A percentile compares a stretch with the other conserved stretches of the same genome.
These are phyloP conservation scores for Drosophila meridionalis DNA, from an alignment of 2,888 invertebrate species.

Conservation along the genomic window DNA sequence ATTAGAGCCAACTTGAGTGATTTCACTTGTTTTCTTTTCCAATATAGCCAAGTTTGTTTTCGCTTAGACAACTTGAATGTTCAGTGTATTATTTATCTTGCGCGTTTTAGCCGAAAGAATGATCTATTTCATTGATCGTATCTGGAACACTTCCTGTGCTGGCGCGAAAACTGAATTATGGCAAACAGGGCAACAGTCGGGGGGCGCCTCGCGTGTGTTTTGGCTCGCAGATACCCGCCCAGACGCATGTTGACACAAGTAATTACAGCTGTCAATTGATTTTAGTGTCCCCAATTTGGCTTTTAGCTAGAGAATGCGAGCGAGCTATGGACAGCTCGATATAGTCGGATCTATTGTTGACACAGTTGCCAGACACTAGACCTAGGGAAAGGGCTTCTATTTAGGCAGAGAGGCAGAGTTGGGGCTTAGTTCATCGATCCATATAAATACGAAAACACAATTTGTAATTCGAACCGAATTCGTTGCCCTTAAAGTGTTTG, in stretches of 20 bases:
- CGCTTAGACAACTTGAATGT: background rate
- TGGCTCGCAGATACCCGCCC: conserved; percentile 4
- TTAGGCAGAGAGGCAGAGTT: background rate
- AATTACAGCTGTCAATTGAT: conserved; percentile 77
- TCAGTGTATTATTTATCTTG: background rate
- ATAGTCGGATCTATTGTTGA: conserved; percentile 45
- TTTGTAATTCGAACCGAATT: conserved; percentile 58
- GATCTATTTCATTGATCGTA: conserved; percentile 5
- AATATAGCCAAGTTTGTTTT: conserved; percentile 4
- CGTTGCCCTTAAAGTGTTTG: conserved; percentile 47
- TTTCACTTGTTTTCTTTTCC: background rate
- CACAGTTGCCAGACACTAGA: conserved; percentile 61
- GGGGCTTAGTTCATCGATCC: conserved; percentile 14
- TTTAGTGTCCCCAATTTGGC: conserved; percentile 78
- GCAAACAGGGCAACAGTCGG: conserved; percentile 25
- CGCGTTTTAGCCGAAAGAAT: background rate
- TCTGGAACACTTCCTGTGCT: conserved; percentile 42
- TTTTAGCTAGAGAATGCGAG: conserved; percentile 68
- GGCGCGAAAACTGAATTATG: conserved; percentile 48
- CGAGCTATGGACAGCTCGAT: conserved; percentile 13
- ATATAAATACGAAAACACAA: conserved; percentile 18
- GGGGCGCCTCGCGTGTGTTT: conserved; percentile 20
- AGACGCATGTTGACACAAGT: conserved; percentile 65
- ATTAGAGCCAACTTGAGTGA: background rate
- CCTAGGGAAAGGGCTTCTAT: conserved; percentile 28